Evolutionary conservation across 2,113 vertebrate genomes (phyloP).

Genomic region (rabbit (Oryctolagus cuniculus)): DNA sequence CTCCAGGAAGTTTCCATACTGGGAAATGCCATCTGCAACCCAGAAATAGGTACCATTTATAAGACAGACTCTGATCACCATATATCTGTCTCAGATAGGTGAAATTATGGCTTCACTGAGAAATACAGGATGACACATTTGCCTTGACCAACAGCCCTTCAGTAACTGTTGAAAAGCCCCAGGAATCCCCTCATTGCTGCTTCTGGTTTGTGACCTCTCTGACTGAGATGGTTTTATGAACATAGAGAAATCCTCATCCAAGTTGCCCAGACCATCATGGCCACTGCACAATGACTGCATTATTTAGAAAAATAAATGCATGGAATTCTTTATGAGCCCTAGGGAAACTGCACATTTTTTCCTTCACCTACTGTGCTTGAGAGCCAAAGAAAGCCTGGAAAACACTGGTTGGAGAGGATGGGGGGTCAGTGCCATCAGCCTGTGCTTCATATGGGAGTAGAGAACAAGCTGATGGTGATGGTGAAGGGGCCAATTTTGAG

Average conservation of each 20-base stretch:
- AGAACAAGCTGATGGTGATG: neutral
- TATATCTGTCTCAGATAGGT: neutral
- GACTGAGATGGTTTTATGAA: conserved; percentile 34
- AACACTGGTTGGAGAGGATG: neutral
- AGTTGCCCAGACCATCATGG: neutral
- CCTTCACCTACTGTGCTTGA: neutral
- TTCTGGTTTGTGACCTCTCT: neutral
- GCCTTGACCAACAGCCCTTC: neutral
- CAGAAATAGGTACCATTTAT: conserved; percentile 21
- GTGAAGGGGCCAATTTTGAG: neutral
- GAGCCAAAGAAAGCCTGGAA: neutral
- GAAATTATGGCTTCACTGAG: neutral
- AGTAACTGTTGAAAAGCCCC: neutral
- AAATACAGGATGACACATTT: neutral
- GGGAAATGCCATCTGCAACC: conserved; percentile 48
- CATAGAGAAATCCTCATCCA: neutral
- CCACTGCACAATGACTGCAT: neutral
- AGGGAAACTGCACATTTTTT: neutral
- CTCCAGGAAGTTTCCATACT: conserved; percentile 23
- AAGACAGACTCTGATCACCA: conserved; percentile 8
- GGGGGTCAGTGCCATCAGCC: neutral
- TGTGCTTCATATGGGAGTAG: neutral
- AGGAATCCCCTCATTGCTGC: neutral
- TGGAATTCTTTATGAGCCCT: neutral
- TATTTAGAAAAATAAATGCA: neutral